Evolutionary conservation across 2,888 invertebrate species (phyloP), one percentile per base, ranked within the genome.

Genomic region (Axea sp.): DNA sequence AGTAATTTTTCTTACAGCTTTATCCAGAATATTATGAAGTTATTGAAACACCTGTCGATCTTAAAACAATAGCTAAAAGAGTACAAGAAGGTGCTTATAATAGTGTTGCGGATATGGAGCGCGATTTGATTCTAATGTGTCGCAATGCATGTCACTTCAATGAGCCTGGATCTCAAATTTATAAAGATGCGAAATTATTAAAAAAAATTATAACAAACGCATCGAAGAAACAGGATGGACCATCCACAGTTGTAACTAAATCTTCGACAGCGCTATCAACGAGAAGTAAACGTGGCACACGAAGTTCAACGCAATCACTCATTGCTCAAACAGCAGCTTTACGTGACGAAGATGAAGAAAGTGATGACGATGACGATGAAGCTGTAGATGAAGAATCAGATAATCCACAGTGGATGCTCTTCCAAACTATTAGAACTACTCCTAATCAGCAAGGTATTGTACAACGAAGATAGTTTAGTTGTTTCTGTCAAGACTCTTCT

Each of bases 1-100:
- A n/a, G n/a, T n/a, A n/a, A n/a, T n/a, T n/a, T n/a, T n/a, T n/a
- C n/a, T n/a, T n/a, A 8, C n/a, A 92, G 88, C 92, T 94, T 72
- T 98, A 98, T 88, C 98, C 99, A 0, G 95, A 97, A 82, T 99
- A 99, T 89, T 99, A 95, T 87, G 95, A 94, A 79, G 93, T 98
- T 0, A 98, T 98, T 60, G 95, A 96, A 71, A 93, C 93, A 74
- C 99, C 99, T 0, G 95, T 99, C 75, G 99, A 99, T 88, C 88
- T 99, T 81, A 95, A 96, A 88, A 93, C 93, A 67, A 96, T 99
- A 59, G 98, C 97, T 0, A 93, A 93, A 64, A 96, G 95, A 88
- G 95, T 99, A 51, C 96, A 96, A 88, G 92, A 92, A 62, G 93
- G 92, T 51, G 93, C 94, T 55, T 99, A 99, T 84, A 89, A 90